Base-by-base conservation (phyloP, 2,797 vertebrate genomes). In the Catharus ustulatus region DNA sequence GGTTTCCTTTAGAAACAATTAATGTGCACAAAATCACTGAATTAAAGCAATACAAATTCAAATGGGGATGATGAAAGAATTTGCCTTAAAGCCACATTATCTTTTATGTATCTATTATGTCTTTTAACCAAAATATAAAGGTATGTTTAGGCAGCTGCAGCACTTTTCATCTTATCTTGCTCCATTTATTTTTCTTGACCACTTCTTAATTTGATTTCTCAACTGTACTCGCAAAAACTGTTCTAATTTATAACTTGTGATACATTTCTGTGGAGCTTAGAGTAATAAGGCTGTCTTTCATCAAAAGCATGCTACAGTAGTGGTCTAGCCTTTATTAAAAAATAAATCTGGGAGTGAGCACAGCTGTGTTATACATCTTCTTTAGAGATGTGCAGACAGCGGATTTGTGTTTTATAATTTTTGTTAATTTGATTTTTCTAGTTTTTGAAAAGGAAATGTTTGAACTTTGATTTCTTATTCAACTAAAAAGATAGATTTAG, bases 11-110 rank as follows among this genome's bases (percentile, higher is more conserved):
- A 30, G 49, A 82, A 85, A 21, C 8, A 88, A 85, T 58, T 38
- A 45, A 74, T 4, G 14, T 63, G 15, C 30, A 66, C 34, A 66
- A 62, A 71, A 71, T 12, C 20, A 24, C 8, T 1, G 3, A 87
- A 55, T 29, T 76, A 45, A 79, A 59, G 20, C 10, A 68, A 30
- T 15, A 52, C 13, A 7, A 45, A 4, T 82, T 79, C 23, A 71
- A 55, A 12, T 0, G 0, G 7, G 16, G 9, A 48, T 34, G 52
- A 69, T 23, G 38, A 55, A 15, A 42, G 24, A n/a, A 69, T 48
- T 54, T 77, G 34, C 11, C 46, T 90, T 77, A 74, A 66, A 87
- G 38, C 2, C 34, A 52, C 55, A 36, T 57, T 52, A 52, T 30
- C 11, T 30, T 52, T 52, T 30, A 52, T 12, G 29, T 52, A 30